These are phyloP conservation scores for Himalopsyche kuldschensis DNA, from an alignment of 2,888 invertebrate species.

Conservation along the genomic window DNA sequence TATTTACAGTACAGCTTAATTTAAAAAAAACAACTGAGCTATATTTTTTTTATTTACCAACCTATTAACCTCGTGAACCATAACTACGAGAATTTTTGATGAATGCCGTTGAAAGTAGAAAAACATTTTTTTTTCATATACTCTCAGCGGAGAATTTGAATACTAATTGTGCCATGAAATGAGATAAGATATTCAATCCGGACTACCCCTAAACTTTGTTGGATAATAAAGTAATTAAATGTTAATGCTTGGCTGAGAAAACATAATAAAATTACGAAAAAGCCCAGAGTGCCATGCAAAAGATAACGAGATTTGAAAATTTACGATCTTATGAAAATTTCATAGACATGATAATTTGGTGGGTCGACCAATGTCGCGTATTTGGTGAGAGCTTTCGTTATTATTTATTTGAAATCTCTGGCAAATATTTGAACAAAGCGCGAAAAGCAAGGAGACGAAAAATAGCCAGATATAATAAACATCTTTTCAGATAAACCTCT, in stretches of 20 bases:
- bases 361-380: neutral
- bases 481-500: neutral
- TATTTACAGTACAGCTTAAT: too few relatives aligned
- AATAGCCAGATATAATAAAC: neutral
- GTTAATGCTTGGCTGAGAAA: slow-evolving; percentile 33
- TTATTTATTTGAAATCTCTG: neutral
- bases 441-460: neutral
- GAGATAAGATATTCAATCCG: neutral
- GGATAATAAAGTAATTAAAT: slow-evolving; percentile 39
- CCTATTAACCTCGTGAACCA: neutral
- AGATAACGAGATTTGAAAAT: slow-evolving; percentile 37
- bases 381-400: neutral
- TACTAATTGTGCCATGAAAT: neutral
- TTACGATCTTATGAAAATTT: slow-evolving; percentile 34
- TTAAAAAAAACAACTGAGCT: too few relatives aligned
- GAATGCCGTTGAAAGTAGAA: neutral
- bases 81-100: neutral
- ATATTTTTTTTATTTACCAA: neutral
- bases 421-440: neutral
- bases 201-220: neutral
- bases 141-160: neutral
- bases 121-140: neutral
- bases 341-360: slow-evolving; percentile 12
- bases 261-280: slow-evolving; percentile 30
- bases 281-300: slow-evolving; percentile 11